Evolutionary conservation across 2,888 invertebrate species (phyloP), one percentile per base, ranked within the genome.

Genomic region (Dasysyrphus albostriatus): DNA sequence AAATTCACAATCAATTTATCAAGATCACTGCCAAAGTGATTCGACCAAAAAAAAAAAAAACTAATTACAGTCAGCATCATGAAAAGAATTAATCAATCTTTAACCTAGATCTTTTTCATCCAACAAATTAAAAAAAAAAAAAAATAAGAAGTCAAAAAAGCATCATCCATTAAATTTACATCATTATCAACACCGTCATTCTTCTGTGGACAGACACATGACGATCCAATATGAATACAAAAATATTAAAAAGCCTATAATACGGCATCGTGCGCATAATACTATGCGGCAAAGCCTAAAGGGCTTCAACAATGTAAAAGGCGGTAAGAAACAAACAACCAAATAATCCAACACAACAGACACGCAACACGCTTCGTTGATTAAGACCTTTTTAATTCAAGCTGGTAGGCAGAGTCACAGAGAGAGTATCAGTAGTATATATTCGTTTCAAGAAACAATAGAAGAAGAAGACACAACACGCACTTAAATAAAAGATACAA

Each of bases 331-430:
- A 54, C 73, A 83, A 83, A 78, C 59, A 67, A 56, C 73, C 51
- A 54, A 65, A 58, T 59, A 67, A 79, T 49, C 83, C 75, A 24
- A 24, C 24, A 63, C 79, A 76, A 74, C 65, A 70, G 84, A 76
- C 84, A 84, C 84, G 80, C 84, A 84, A 84, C 84, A 84, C 84
- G 84, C 84, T 84, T 59, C 84, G 75, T 70, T 84, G 84, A 84
- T 84, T 84, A 80, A 84, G 84, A 81, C 84, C 65, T 76, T 81
- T 65, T 80, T 76, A 65, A 72, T 84, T 59, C 58, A 61, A 81
- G 67, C 44, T 29, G 29, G 24, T 75, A 19, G 70, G 76, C 70
- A 47, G 47, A 47, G 37, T 1, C 16, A 44, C 32, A 65, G 47
- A 39, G 7, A 1, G 24, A n/a, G n/a, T n/a, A n/a, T n/a, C n/a